phyloP scores from a whole-genome alignment of 2,888 invertebrate genomes.

The Oligia latruncula region DNA sequence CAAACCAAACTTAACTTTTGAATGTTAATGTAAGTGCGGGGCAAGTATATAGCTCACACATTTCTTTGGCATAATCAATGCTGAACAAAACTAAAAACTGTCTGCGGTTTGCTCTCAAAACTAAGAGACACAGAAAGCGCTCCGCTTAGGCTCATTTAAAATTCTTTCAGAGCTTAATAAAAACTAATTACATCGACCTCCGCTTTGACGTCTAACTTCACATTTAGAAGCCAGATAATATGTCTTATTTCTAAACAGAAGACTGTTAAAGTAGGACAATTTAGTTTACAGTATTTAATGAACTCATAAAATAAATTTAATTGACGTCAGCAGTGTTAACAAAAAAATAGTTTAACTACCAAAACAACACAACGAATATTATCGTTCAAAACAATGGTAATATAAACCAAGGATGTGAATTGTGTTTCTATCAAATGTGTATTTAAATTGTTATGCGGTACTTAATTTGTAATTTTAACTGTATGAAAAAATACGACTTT shows the following conservation, averaged over 20 bases:
- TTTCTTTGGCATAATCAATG: conserved; percentile 7
- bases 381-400: not conserved
- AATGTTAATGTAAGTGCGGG: not conserved
- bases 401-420: conserved; percentile 1
- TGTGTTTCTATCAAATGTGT: not conserved
- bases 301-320: not conserved
- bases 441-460: not conserved
- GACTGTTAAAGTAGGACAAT: not conserved
- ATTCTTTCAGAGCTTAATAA: conserved; percentile 34
- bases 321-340: not conserved
- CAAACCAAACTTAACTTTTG: conserved; percentile 2
- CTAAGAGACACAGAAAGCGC: conserved; percentile 19
- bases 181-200: conserved; percentile 24
- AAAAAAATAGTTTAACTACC: not conserved
- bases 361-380: not conserved
- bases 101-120: conserved; percentile 26
- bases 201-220: conserved; percentile 29
- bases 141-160: conserved; percentile 29
- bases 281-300: not conserved
- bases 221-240: not conserved
- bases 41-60: not conserved
- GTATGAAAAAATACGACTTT: not conserved
- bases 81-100: conserved; percentile 15
- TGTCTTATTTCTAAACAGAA: not conserved
- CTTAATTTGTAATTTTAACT: conserved; percentile 2